phyloP scores from a whole-genome alignment of 2,113 vertebrate genomes.

The Callorhinus ursinus region DNA sequence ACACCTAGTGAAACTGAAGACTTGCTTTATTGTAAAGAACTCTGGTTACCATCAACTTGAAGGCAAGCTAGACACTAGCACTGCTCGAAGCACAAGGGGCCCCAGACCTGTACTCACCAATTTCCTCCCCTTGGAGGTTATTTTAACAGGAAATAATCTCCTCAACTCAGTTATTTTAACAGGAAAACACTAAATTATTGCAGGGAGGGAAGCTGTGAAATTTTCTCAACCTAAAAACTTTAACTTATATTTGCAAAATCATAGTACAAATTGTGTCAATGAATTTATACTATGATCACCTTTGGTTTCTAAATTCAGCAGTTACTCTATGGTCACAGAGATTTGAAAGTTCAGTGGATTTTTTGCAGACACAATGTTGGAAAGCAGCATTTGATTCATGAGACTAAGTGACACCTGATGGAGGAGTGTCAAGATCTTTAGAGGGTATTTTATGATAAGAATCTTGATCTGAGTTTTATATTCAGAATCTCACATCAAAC shows the following conservation, averaged over 20 bases:
- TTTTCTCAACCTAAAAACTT: conserved; percentile 16
- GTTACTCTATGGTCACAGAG: not conserved
- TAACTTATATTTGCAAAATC: conserved; percentile 40
- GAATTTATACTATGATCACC: not conserved
- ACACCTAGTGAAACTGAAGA: not conserved
- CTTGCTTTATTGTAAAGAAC: not conserved
- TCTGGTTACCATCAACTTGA: not conserved
- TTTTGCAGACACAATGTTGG: not conserved
- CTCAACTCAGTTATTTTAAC: not conserved
- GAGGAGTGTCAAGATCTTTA: not conserved
- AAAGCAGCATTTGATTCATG: not conserved
- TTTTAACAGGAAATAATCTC: too few relatives aligned
- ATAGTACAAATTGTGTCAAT: not conserved
- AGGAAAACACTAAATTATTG: conserved; percentile 46
- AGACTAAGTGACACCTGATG: not conserved
- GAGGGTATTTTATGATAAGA: not conserved
- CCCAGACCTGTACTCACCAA: not conserved
- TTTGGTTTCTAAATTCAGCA: not conserved
- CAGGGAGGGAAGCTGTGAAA: conserved; percentile 2
- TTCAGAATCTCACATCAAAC: not conserved
- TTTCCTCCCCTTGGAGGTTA: too few relatives aligned
- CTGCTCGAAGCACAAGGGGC: not conserved
- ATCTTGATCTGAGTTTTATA: not conserved
- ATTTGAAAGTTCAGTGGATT: not conserved
- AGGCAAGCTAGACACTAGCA: not conserved